Evolutionary conservation across 2,888 invertebrate genomes (phyloP), one percentile per base, ranked within the genome.

Genomic region (Drosophila recens): DNA sequence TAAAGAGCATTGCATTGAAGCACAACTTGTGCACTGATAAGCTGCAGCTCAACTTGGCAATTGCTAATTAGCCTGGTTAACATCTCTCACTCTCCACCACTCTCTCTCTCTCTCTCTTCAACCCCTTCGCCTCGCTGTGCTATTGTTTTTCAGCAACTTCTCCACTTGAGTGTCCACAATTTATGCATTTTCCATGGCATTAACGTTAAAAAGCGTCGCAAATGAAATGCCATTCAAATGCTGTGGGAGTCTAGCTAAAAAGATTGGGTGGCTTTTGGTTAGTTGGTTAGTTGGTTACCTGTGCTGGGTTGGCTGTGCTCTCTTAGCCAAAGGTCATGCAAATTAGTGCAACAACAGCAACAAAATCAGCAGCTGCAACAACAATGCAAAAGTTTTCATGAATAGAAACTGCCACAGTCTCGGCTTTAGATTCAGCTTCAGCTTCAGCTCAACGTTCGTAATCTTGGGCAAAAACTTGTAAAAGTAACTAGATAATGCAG

Each of bases 181-280:
- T 86, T 86, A 84, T 84, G 83, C 83, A 84, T 86, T 83, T 84
- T 84, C 87, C 83, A 81, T 84, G 74, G 84, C 73, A 87, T 86
- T 84, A 83, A 75, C 87, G 86, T 64, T 83, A 81, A 84, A 83
- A 81, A 69, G 84, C 76, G 59, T 74, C 72, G 81, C 87, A 86
- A 84, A 87, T 87, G 79, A 83, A 83, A 84, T 79, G 75, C 87
- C 87, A 83, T 83, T 87, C 77, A 84, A 86, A 72, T 68, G 71
- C 53, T 72, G 52, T 58, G 20, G 11, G 33, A 43, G 58, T 36
- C 48, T 20, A 13, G 23, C 13, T 15, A 11, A 23, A 34, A n/a
- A 33, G 17, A 23, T 57, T 11, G 57, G 69, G 23, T 46, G 46
- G 53, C 33, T 61, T 67, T 64, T 74, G 63, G 56, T 57, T 73